A percentile compares a stretch with the other conserved stretches of the same genome.
phyloP scores from a whole-genome alignment of 2,797 vertebrate species.

The Paramormyrops hopkinsi region DNA sequence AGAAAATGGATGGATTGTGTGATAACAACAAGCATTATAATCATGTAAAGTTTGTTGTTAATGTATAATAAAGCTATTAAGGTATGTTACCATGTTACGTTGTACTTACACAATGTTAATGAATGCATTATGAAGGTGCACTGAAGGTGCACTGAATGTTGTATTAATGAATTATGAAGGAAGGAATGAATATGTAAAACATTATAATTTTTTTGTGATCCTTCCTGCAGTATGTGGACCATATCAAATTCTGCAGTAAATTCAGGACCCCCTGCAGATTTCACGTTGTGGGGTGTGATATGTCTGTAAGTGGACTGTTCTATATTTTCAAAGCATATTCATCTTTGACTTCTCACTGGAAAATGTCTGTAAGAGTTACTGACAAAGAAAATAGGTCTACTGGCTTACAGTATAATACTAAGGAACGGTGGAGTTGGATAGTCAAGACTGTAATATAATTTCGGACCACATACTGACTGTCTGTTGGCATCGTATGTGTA shows the following conservation, averaged over 20 bases:
- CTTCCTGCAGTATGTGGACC: constrained; percentile 81
- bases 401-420: not conserved
- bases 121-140: not conserved
- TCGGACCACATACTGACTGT: not conserved
- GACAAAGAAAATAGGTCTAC: not conserved
- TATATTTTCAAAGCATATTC: constrained; percentile 28
- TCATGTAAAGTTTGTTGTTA: not conserved
- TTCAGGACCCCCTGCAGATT: constrained; percentile 86
- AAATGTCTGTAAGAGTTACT: not conserved
- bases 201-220: not conserved
- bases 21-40: not conserved
- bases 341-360: not conserved
- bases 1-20: not conserved
- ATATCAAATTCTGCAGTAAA: constrained; percentile 83
- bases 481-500: not conserved
- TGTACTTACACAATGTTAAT: not conserved
- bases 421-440: not conserved
- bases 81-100: not conserved
- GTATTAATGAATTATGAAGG: not conserved
- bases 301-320: constrained; percentile 73
- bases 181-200: not conserved
- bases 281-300: constrained; percentile 78
- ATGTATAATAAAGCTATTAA: not conserved
- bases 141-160: not conserved
- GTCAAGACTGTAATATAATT: not conserved